Evolutionary conservation across 2,888 invertebrate genomes (phyloP), one percentile per base, ranked within the genome.

Genomic region (Cacoxenus indagator): DNA sequence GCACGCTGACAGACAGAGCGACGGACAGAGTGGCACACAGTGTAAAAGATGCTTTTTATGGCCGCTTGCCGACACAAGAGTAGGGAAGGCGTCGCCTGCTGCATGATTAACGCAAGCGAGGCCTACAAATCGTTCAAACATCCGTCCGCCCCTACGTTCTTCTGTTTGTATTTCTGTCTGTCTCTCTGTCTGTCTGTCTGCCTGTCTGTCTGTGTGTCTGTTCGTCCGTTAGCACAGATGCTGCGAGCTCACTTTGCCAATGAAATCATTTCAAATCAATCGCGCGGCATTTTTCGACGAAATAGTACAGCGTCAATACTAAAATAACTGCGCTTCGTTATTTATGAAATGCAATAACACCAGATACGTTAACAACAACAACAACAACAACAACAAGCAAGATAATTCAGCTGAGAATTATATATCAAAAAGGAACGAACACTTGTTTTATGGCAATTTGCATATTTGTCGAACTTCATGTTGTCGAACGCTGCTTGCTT

Each of bases 361-460:
- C 37, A 29, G 6, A 14, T 11, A 54, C 54, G 22, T 24, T 14
- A 37, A 31, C 5, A 31, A 31, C 11, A 31, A 43, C 11, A 19
- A 19, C n/a, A 27, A 43, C 8, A 22, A 24, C 45, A n/a, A 24
- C 45, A 45, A 45, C 45, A 64, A 43, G 5, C 5, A 2, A n/a
- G 22, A 45, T n/a, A n/a, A n/a, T n/a, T n/a, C n/a, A n/a, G 31
- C 31, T 19, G 22, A 61, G 19, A 61, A 43, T 14, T 43, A 43
- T 43, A 5, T 3, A 43, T 4, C 31, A 76, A 59, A 75, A 76
- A 76, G 29, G 75, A 65, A 67, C 31, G 69, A 79, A 80, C 81
- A 80, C 77, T 79, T 81, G 81, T 81, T 68, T 59, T 64, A 37
- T 37, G 73, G 74, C 78, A 78, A 78, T 81, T 76, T 72, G 73